These are phyloP conservation scores for Stictocephala bisonia DNA, from an alignment of 2,888 invertebrate genomes.

Conservation along the genomic window DNA sequence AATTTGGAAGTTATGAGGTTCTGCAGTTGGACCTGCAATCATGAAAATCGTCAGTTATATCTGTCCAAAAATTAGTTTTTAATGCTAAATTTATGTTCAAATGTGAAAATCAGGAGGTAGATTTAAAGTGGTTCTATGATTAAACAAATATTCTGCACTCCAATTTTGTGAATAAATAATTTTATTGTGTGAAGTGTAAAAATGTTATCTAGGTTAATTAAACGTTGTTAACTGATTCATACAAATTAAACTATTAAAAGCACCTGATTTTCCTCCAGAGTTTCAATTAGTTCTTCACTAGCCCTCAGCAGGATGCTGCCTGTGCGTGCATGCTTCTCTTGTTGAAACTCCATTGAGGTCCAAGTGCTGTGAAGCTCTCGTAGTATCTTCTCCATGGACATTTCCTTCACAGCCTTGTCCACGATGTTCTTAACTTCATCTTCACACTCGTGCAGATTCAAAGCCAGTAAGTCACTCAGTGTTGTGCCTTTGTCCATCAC, in stretches of 20 bases:
- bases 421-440: slow-evolving; percentile 98
- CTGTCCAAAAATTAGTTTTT: no score
- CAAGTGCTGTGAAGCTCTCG: slow-evolving; percentile 92
- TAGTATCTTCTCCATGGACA: slow-evolving; percentile 97
- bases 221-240: no score
- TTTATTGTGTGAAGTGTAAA: no score
- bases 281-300: slow-evolving; percentile 96
- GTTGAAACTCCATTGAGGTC: slow-evolving; percentile 93
- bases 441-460: slow-evolving; percentile 96
- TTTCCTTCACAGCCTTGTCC: slow-evolving; percentile 97
- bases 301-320: slow-evolving; percentile 87
- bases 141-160: no score
- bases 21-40: slow-evolving; percentile 85
- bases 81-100: no score
- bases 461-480: slow-evolving; percentile 87
- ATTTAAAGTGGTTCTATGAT: no score
- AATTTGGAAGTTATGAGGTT: slow-evolving; percentile 97
- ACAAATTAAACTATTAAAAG: no score
- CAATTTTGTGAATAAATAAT: no score
- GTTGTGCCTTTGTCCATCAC: slow-evolving; percentile 95
- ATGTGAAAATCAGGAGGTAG: no score
- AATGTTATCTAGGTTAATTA: no score
- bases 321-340: slow-evolving; percentile 89
- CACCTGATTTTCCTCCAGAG: slow-evolving; percentile 96
- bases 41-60: no score